Percentiles rank a stretch among this genome's conserved stretches.
Evolutionary conservation across 2,888 invertebrate genomes (phyloP).

Genomic region (Agriopis aurantiaria): DNA sequence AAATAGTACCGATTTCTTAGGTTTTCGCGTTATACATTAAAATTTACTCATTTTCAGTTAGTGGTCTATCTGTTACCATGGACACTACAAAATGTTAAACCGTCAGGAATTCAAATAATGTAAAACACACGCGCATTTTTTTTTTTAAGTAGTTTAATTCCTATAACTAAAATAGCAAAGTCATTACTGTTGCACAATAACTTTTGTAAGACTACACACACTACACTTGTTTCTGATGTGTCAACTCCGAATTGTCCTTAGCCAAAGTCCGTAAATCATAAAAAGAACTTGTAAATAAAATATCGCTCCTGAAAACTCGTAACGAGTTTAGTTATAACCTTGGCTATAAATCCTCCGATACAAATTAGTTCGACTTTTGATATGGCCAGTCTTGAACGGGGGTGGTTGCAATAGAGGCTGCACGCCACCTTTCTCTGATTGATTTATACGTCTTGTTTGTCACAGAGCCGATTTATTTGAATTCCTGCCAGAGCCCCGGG

Average conservation of each 20-base stretch:
- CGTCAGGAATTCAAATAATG: no score
- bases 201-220: not conserved
- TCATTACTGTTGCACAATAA: no score
- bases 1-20: no score
- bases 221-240: slow-evolving; percentile 17
- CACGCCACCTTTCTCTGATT: slow-evolving; percentile 84
- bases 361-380: slow-evolving; percentile 78
- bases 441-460: slow-evolving; percentile 87
- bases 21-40: no score
- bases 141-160: no score
- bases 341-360: slow-evolving; percentile 81
- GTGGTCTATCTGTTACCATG: no score
- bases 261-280: slow-evolving; percentile 70
- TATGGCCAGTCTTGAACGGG: slow-evolving; percentile 64
- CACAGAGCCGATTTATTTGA: slow-evolving; percentile 85
- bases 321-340: slow-evolving; percentile 83
- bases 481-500: slow-evolving; percentile 82
- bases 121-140: no score
- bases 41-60: no score
- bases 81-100: no score
- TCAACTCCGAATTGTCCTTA: slow-evolving; percentile 30
- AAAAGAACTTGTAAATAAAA: slow-evolving; percentile 73
- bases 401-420: slow-evolving; percentile 76
- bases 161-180: no score
- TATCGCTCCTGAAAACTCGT: slow-evolving; percentile 72